phyloP scores from a whole-genome alignment of 2,888 invertebrate species.

The Frankliniella fusca region DNA sequence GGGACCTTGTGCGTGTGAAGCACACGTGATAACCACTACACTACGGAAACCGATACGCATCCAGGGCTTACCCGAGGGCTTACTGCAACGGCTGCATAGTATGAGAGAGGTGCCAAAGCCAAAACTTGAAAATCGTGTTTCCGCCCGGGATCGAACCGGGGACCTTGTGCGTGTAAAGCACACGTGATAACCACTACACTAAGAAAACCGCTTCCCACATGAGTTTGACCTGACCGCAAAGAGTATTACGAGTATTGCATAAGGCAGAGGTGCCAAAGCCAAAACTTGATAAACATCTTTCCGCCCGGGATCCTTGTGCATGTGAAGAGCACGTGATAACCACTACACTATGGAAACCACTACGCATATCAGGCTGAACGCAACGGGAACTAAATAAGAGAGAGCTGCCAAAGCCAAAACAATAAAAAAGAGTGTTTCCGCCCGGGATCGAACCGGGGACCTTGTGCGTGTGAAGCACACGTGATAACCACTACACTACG shows the following conservation, averaged over 20 bases:
- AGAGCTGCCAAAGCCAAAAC: no score
- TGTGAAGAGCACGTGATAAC: no score
- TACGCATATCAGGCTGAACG: no score
- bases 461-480: conserved; percentile 10
- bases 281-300: no score
- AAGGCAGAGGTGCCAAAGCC: background rate
- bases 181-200: conserved; percentile 1
- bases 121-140: background rate
- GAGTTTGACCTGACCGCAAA: background rate
- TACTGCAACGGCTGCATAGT: background rate
- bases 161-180: background rate
- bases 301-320: no score
- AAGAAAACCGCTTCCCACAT: background rate
- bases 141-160: conserved; percentile 1
- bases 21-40: conserved; percentile 1
- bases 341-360: no score
- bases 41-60: background rate
- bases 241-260: background rate
- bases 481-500: conserved; percentile 10
- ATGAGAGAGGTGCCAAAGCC: background rate
- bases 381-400: no score
- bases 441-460: conserved; percentile 10
- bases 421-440: background rate
- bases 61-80: no score
- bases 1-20: background rate